Conservation (phyloP, 1,140 invertebrate genomes). For the Patella vulgata region DNA sequence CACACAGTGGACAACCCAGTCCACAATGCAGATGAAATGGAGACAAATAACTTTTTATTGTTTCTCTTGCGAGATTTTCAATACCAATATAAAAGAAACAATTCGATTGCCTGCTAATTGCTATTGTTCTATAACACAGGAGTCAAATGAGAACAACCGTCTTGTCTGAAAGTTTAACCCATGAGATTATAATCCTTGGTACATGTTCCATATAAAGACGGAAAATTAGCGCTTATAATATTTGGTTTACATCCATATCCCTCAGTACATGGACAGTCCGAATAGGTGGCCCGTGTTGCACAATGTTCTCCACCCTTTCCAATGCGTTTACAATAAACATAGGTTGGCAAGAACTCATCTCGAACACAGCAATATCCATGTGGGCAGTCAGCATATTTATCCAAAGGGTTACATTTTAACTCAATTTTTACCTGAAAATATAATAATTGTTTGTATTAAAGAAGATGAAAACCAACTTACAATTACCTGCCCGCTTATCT, state of each 20-base stretch:
- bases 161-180: no score
- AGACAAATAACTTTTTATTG: no score
- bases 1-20: no score
- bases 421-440: slow-evolving; percentile 8
- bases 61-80: no score
- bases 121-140: no score
- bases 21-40: no score
- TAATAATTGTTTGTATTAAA: background rate
- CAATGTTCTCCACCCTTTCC: slow-evolving; percentile 22
- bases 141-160: no score
- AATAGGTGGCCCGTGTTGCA: slow-evolving; percentile 22
- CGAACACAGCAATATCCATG: slow-evolving; percentile 39
- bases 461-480: no score
- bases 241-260: slow-evolving; percentile 33
- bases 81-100: no score
- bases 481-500: no score
- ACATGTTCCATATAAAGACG: slow-evolving; percentile 36
- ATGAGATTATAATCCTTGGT: no score
- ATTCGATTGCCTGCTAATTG: no score
- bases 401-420: slow-evolving; percentile 15
- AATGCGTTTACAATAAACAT: slow-evolving; percentile 42
- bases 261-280: slow-evolving; percentile 24
- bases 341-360: slow-evolving; percentile 39
- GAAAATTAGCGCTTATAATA: slow-evolving; percentile 20
- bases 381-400: slow-evolving; percentile 22